These are phyloP conservation scores for Sebastes oblongus DNA, from an alignment of 2,797 vertebrate genomes.

Conservation along the genomic window DNA sequence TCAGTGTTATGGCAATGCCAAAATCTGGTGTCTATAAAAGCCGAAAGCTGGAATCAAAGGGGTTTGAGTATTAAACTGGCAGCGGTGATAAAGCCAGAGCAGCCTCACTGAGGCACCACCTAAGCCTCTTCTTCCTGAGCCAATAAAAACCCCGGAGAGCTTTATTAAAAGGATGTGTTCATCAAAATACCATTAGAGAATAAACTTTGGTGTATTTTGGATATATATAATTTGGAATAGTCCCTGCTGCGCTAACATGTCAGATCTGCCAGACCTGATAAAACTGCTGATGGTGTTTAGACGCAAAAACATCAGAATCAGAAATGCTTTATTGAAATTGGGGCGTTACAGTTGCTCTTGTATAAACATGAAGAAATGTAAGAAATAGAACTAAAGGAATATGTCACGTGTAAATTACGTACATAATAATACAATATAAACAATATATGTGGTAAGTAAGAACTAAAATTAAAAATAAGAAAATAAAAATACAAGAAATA, in stretches of 20 bases:
- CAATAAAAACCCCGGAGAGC: slow-evolving; percentile 29
- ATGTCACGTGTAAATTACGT: too few relatives aligned
- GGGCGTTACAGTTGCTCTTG: too few relatives aligned
- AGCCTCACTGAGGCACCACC: slow-evolving; percentile 30
- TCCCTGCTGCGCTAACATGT: neutral
- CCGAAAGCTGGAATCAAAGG: slow-evolving; percentile 44
- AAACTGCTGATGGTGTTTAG: neutral
- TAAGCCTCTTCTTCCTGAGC: slow-evolving; percentile 50
- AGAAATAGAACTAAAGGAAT: too few relatives aligned
- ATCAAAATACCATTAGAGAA: slow-evolving; percentile 17
- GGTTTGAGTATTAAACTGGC: slow-evolving; percentile 45
- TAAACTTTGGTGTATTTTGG: slow-evolving; percentile 1
- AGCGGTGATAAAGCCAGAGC: slow-evolving; percentile 30
- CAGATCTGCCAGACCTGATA: neutral
- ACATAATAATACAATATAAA: too few relatives aligned
- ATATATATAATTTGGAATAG: neutral
- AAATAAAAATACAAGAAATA: too few relatives aligned
- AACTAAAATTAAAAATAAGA: too few relatives aligned
- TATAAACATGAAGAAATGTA: too few relatives aligned
- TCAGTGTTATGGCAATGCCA: slow-evolving; percentile 40
- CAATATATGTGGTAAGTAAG: too few relatives aligned
- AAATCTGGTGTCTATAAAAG: slow-evolving; percentile 44
- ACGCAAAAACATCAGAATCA: neutral
- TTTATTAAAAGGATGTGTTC: slow-evolving; percentile 19
- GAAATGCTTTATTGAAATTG: too few relatives aligned